Conservation (phyloP, 2,113 vertebrate genomes). For the Numenius arquata region DNA sequence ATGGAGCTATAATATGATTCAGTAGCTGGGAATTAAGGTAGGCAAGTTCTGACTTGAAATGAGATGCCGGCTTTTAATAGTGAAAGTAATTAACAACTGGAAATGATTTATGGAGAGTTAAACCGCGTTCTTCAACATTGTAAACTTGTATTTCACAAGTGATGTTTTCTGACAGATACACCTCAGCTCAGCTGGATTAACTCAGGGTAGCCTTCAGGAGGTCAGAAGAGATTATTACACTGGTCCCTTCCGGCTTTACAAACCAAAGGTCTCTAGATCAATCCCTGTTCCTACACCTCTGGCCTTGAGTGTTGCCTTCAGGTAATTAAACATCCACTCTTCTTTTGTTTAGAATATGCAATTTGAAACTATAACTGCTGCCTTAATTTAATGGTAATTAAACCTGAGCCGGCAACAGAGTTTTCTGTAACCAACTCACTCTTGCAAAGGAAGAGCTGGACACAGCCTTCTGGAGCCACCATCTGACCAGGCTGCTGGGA, state of each 20-base stretch:
- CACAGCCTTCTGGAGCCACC: neutral
- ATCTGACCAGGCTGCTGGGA: neutral
- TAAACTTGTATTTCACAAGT: neutral
- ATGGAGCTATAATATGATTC: neutral
- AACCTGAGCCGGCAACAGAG: neutral
- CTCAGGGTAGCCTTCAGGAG: neutral
- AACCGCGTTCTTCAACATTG: fast-evolving
- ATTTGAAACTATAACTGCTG: constrained; percentile 54
- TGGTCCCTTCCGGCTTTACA: neutral
- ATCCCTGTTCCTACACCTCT: neutral
- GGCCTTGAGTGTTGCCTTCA: constrained; percentile 46
- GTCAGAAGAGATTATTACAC: neutral
- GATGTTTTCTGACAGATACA: neutral
- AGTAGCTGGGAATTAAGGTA: neutral
- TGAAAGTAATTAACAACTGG: constrained; percentile 25
- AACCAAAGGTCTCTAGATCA: neutral
- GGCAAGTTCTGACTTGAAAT: constrained; percentile 1
- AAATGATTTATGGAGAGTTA: neutral
- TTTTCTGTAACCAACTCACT: neutral
- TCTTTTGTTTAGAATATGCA: constrained; percentile 61
- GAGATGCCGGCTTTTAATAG: neutral
- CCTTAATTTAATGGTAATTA: constrained; percentile 40
- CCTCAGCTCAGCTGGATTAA: neutral
- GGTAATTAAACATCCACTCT: constrained; percentile 64
- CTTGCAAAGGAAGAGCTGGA: neutral